Percentiles rank a stretch among this genome's conserved stretches.
Evolutionary conservation across 2,888 invertebrate species (phyloP).

Genomic region (Lasioglossum lativentre): DNA sequence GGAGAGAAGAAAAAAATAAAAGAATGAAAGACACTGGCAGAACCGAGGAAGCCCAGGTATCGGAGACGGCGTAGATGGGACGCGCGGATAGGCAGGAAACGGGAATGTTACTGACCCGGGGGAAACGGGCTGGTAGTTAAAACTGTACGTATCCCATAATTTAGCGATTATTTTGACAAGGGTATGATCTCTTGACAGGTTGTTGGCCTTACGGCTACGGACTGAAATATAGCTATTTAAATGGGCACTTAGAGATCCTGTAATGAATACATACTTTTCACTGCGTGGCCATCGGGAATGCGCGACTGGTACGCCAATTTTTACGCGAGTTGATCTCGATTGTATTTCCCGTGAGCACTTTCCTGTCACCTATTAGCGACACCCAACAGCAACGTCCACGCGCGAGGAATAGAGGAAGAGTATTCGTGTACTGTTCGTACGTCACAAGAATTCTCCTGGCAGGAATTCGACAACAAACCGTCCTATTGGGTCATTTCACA

Average conservation of each 20-base stretch:
- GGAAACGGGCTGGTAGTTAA: constrained; percentile 74
- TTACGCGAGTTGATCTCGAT: background rate
- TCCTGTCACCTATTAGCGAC: too few relatives aligned
- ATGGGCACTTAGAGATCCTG: constrained; percentile 74
- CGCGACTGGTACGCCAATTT: constrained; percentile 17
- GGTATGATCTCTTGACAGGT: constrained; percentile 82
- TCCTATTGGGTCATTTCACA: too few relatives aligned
- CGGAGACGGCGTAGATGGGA: constrained; percentile 62
- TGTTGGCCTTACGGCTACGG: constrained; percentile 79
- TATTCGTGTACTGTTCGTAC: too few relatives aligned
- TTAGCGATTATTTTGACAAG: constrained; percentile 84
- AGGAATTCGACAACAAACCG: too few relatives aligned
- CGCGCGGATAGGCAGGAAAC: constrained; percentile 73
- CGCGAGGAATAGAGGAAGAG: too few relatives aligned
- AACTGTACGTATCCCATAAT: constrained; percentile 81
- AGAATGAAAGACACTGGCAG: background rate
- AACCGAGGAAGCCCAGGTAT: constrained; percentile 69
- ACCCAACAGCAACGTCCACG: too few relatives aligned
- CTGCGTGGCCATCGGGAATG: constrained; percentile 39
- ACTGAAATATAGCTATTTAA: constrained; percentile 81
- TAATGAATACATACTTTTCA: constrained; percentile 69
- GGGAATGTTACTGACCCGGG: constrained; percentile 71
- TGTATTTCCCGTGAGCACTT: background rate
- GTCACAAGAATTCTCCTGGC: too few relatives aligned
- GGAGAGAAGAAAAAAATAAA: background rate